phyloP scores from a whole-genome alignment of 2,797 vertebrate genomes.

The Danio choprae region DNA sequence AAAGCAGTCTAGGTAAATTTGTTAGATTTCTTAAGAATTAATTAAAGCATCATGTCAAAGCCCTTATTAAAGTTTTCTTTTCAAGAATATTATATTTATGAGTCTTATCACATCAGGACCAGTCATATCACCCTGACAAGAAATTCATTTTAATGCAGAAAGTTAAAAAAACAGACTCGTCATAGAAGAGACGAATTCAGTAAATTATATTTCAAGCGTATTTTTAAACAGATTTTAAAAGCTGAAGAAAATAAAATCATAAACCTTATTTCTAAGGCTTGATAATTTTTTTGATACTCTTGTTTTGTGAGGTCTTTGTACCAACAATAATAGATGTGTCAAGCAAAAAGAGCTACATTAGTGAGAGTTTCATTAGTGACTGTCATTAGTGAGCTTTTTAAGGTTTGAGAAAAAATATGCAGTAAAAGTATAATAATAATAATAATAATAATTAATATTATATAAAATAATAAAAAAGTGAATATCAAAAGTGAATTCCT shows the following conservation, averaged over 20 bases:
- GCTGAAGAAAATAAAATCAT: too few species aligned
- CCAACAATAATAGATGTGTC: neutral
- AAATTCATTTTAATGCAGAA: rapidly evolving
- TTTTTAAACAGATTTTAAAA: too few species aligned
- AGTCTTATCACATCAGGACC: neutral
- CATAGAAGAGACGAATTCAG: too few species aligned
- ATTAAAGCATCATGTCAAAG: neutral
- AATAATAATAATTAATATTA: too few species aligned
- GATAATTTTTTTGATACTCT: neutral
- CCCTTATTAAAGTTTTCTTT: neutral
- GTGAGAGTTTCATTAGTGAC: neutral
- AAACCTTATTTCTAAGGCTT: neutral
- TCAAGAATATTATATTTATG: neutral
- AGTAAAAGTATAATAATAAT: too few species aligned
- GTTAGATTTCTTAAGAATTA: neutral
- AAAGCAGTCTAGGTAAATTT: neutral
- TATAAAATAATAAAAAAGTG: too few species aligned
- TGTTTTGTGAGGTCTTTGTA: neutral
- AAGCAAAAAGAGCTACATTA: conserved; percentile 1
- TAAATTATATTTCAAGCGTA: too few species aligned
- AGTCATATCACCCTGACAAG: neutral
- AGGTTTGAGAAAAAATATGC: too few species aligned
- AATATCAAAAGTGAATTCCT: too few species aligned
- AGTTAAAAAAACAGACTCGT: too few species aligned
- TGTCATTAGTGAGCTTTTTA: too few species aligned